phyloP scores from a whole-genome alignment of 2,888 invertebrate species.

The Tigriopus californicus region DNA sequence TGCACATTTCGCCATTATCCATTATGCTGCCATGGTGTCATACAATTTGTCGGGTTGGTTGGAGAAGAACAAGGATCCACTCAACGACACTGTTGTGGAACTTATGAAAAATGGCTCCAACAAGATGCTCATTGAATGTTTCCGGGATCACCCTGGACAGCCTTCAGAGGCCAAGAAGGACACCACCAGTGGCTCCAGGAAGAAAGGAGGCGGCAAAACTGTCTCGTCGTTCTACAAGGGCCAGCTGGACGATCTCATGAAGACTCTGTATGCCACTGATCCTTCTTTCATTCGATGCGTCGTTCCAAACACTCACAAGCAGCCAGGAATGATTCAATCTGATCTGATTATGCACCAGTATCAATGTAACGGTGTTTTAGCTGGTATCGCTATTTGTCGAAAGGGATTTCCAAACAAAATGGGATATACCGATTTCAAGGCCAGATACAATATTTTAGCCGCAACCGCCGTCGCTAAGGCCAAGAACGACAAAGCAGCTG shows the following conservation, averaged over 20 bases:
- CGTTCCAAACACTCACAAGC: constrained; percentile 93
- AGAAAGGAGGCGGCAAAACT: constrained; percentile 31
- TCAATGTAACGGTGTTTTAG: constrained; percentile 98
- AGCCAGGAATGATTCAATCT: constrained; percentile 18
- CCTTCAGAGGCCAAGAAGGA: constrained; percentile 31
- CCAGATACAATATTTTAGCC: constrained; percentile 97
- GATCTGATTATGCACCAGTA: constrained; percentile 13
- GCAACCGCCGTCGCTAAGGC: constrained; percentile 57
- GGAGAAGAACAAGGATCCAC: constrained; percentile 99
- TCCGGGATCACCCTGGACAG: constrained; percentile 85
- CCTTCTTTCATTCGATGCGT: constrained; percentile 99
- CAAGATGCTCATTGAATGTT: constrained; percentile 70
- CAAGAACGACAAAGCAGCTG: constrained; percentile 41
- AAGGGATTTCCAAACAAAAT: constrained; percentile 38
- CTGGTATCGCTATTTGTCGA: constrained; percentile 45
- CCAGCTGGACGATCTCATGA: constrained; percentile 96
- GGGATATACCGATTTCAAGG: constrained; percentile 37
- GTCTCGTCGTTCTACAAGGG: constrained; percentile 35
- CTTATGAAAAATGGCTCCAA: constrained; percentile 83
- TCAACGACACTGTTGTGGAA: constrained; percentile 97
- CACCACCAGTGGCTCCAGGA: constrained; percentile 24
- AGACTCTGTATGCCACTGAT: constrained; percentile 80
- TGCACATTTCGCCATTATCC: constrained; percentile 95
- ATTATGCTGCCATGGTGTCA: constrained; percentile 96
- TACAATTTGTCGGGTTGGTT: constrained; percentile 98